Evolutionary conservation across 1,140 invertebrate species (phyloP).

Genomic region (Paracyclopina nana): DNA sequence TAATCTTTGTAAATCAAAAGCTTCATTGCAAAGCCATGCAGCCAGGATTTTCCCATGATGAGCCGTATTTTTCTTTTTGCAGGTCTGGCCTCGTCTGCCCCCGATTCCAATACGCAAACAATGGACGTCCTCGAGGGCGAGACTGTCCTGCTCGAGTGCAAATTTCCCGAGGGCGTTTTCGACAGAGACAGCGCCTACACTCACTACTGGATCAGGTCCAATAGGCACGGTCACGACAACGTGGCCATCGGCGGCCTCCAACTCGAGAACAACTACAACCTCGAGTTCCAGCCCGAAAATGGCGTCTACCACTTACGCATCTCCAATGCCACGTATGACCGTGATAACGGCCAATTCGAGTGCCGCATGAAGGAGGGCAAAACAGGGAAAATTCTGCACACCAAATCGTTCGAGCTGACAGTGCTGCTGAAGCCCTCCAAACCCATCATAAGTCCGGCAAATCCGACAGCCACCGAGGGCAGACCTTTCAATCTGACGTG

Average conservation of each 20-base stretch:
- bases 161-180: constrained; percentile 4
- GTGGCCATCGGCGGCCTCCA: constrained; percentile 12
- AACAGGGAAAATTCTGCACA: neutral
- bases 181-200: constrained; percentile 12
- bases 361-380: neutral
- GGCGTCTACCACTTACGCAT: neutral
- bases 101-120: too few species aligned
- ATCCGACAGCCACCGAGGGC: neutral
- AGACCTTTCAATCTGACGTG: neutral
- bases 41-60: too few species aligned
- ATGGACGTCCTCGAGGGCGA: constrained; percentile 8
- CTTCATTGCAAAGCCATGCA: too few species aligned
- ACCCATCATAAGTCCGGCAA: neutral
- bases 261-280: constrained; percentile 12
- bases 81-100: too few species aligned
- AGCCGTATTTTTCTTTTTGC: too few species aligned
- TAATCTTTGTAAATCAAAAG: too few species aligned
- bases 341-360: neutral
- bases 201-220: constrained; percentile 15
- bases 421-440: neutral
- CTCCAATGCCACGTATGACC: neutral
- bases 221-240: constrained; percentile 12
- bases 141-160: constrained; percentile 5
- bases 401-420: neutral
- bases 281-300: too few species aligned